Evolutionary conservation across 2,113 vertebrate genomes (phyloP), one percentile per base, ranked within the genome.

Genomic region (Lichenostomus cassidix): DNA sequence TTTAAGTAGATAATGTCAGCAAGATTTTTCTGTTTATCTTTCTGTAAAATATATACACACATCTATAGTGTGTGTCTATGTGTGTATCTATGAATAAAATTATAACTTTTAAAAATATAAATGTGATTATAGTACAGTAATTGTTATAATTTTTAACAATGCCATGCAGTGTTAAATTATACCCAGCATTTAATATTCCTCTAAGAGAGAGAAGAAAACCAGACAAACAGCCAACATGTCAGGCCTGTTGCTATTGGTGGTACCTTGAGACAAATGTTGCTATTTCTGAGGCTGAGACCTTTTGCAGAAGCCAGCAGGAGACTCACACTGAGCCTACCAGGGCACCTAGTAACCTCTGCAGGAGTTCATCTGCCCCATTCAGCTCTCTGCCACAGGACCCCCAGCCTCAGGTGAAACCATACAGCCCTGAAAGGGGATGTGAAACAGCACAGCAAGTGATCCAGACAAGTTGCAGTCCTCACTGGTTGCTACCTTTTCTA

Each of bases 401-500:
- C 1, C 3, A 5, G 60, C 14, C 50, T 39, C 12, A 6, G 23
- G 28, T 64, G 53, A 76, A 83, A 46, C 27, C 10, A 5, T 7
- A 14, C 15, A 35, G 3, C 3, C 17, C 35, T 42, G 33, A 60
- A 76, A 56, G 7, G 19, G 29, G 33, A 22, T 9, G 67, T 10
- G 53, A 10, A 65, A 7, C 47, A 59, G 14, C 52, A 29, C 14
- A 13, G 9, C 0, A 3, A 31, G 44, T 1, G 2, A 47, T 24
- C 23, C 29, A 76, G 44, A 46, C 41, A 62, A 52, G 21, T 9
- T 76, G 33, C 68, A 35, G 20, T 39, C 67, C 41, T 68, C 15
- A 18, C 39, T 69, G 27, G 37, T 24, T 60, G 27, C 35, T 42
- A 0, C 42, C 21, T 86, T 68, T 83, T 47, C 80, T 47, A 13